Conservation (phyloP, 2,797 vertebrate genomes). For the Cetoscarus ocellatus region DNA sequence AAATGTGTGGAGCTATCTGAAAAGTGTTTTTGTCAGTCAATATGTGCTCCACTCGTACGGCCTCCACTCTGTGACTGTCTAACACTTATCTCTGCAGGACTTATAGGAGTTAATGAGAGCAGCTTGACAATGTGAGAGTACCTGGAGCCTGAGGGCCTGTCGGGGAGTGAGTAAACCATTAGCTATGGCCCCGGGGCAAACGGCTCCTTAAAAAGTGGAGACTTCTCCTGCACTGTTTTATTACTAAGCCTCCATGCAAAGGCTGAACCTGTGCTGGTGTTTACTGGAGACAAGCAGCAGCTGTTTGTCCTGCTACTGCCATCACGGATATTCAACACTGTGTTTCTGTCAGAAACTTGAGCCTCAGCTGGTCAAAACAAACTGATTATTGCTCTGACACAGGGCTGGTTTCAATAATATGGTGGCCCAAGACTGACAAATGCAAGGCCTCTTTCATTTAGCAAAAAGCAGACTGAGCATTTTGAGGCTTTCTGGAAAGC, state of each 20-base stretch:
- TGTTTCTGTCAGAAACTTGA: constrained; percentile 62
- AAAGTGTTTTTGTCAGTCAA: constrained; percentile 67
- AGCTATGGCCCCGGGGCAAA: constrained; percentile 80
- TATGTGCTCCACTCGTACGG: constrained; percentile 59
- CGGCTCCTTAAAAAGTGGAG: constrained; percentile 64
- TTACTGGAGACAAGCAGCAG: constrained; percentile 38
- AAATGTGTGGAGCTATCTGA: constrained; percentile 16
- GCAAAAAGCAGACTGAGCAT: too few species aligned
- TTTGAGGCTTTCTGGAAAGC: too few species aligned
- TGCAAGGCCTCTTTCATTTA: too few species aligned
- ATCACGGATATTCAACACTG: constrained; percentile 49
- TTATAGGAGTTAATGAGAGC: constrained; percentile 83
- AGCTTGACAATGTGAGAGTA: constrained; percentile 78
- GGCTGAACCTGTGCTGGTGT: constrained; percentile 32
- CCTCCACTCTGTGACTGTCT: constrained; percentile 61
- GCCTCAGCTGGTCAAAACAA: constrained; percentile 58
- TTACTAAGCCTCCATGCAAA: constrained; percentile 52
- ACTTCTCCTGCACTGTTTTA: constrained; percentile 66
- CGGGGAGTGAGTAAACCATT: constrained; percentile 85
- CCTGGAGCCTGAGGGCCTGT: constrained; percentile 78
- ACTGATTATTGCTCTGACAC: not conserved
- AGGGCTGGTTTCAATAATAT: too few species aligned
- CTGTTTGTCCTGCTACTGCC: constrained; percentile 59
- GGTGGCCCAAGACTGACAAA: too few species aligned
- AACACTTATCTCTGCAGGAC: constrained; percentile 68